A percentile compares a stretch with the other conserved stretches of the same genome.
phyloP scores from a whole-genome alignment of 2,888 invertebrate species.

The Lasioglossum villosulum region DNA sequence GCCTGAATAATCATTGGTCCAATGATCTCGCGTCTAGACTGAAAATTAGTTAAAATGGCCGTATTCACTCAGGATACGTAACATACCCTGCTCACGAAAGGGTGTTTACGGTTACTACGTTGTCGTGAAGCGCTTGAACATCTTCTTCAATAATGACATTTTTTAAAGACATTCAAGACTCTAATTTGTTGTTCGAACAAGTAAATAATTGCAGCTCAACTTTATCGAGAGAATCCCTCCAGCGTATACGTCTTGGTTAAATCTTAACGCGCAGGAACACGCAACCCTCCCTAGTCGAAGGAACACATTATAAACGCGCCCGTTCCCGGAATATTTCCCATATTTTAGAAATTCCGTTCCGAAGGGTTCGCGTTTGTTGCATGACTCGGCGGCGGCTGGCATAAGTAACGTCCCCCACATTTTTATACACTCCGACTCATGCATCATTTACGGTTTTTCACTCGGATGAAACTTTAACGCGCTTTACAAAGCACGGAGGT shows the following conservation, averaged over 20 bases:
- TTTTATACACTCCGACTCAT: constrained; percentile 44
- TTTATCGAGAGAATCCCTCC: constrained; percentile 28
- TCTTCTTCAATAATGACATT: too few relatives aligned
- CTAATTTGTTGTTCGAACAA: too few relatives aligned
- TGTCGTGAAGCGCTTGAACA: too few relatives aligned
- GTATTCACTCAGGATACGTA: too few relatives aligned
- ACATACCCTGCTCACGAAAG: too few relatives aligned
- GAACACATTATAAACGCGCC: constrained; percentile 71
- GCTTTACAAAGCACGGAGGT: background rate
- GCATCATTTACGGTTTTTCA: constrained; percentile 26
- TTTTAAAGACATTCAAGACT: too few relatives aligned
- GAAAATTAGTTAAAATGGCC: too few relatives aligned
- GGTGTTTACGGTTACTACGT: too few relatives aligned
- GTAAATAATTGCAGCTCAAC: background rate
- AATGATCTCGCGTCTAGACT: background rate
- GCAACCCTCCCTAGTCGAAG: constrained; percentile 37
- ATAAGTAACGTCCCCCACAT: constrained; percentile 64
- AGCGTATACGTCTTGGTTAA: constrained; percentile 49
- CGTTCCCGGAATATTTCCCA: constrained; percentile 73
- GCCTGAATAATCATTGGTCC: background rate
- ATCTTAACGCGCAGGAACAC: constrained; percentile 52
- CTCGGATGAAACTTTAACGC: constrained; percentile 30
- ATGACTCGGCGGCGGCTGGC: constrained; percentile 57
- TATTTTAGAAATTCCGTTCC: constrained; percentile 73
- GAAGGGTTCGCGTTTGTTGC: constrained; percentile 70